Base-by-base conservation (phyloP, 2,888 invertebrate genomes). In the Agriopis marginaria region DNA sequence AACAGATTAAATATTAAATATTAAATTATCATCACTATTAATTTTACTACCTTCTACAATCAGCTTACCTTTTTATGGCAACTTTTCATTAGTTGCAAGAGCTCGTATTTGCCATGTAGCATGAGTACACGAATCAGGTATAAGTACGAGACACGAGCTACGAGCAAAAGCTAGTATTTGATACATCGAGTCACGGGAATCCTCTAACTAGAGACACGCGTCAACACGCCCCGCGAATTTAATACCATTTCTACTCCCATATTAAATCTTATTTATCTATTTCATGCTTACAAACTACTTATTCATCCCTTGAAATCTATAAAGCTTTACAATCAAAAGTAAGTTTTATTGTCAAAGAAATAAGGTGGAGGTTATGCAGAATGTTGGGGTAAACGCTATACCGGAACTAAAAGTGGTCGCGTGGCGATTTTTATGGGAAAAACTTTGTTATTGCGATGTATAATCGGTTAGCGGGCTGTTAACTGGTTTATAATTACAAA, bases 341-440 rank as follows among this genome's bases (percentile, higher is more conserved):
- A 17, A 17, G 51, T 63, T 42, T 51, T 70, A 63, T 14, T 0
- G 0, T 0, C 0, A 14, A 7, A 0, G 0, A 0, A 12, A 68
- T 71, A 78, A 47, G 64, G 68, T 62, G 17, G 14, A 44, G 8
- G 49, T 66, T 73, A 7, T 11, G 47, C 10, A 39, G 39, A 11
- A 17, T 9, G 17, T 4, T 8, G 12, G 14, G 55, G 9, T 42
- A 40, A n/a, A 56, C n/a, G 49, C n/a, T 49, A 49, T 66, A 47
- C 68, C 90, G 90, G 89, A 77, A 77, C 92, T 76, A 92, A 93
- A 86, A 23, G 63, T 76, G 77, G 88, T 78, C 93, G 85, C 91
- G 93, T 93, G 93, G 82, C 92, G 71, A 87, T 89, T 90, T 88
- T 83, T 89, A 88, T 92, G 91, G 92, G 92, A 93, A 92, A 75